Conservation (phyloP, 2,888 invertebrate genomes). For the Pyrrhia umbra region DNA sequence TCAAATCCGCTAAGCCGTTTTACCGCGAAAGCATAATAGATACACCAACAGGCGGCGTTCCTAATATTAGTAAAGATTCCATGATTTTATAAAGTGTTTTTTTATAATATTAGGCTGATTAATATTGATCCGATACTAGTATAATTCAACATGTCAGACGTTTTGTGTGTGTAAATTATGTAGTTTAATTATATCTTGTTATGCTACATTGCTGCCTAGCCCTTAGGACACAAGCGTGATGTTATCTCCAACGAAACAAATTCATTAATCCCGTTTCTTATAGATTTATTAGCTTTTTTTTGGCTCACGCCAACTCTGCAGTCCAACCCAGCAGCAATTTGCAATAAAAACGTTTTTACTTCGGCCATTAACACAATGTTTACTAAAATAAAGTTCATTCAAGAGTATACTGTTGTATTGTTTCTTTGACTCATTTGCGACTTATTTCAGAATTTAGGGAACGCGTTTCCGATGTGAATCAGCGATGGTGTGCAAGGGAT, state of each 20-base stretch:
- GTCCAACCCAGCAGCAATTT: slow-evolving; percentile 19
- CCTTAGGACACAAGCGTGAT: too few relatives aligned
- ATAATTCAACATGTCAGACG: too few relatives aligned
- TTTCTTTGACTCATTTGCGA: slow-evolving; percentile 48
- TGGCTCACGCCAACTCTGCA: slow-evolving; percentile 6
- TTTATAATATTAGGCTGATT: too few relatives aligned
- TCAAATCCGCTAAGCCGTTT: too few relatives aligned
- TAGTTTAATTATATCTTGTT: too few relatives aligned
- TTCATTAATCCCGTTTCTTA: neutral
- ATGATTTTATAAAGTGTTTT: too few relatives aligned
- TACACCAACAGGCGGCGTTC: too few relatives aligned
- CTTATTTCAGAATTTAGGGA: slow-evolving; percentile 44
- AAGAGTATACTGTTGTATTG: slow-evolving; percentile 43
- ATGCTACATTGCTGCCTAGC: too few relatives aligned
- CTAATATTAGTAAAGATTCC: too few relatives aligned
- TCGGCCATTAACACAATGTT: slow-evolving; percentile 35
- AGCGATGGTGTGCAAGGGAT: slow-evolving; percentile 5
- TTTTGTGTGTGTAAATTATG: too few relatives aligned
- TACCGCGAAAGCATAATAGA: too few relatives aligned
- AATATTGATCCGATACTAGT: too few relatives aligned
- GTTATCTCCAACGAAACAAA: neutral
- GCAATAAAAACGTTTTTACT: slow-evolving; percentile 42
- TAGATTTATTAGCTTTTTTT: slow-evolving; percentile 9
- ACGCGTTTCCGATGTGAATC: slow-evolving; percentile 51
- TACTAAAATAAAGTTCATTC: slow-evolving; percentile 50